Evolutionary conservation across 1,140 invertebrate genomes (phyloP).

Genomic region (Megalonaias nervosa): DNA sequence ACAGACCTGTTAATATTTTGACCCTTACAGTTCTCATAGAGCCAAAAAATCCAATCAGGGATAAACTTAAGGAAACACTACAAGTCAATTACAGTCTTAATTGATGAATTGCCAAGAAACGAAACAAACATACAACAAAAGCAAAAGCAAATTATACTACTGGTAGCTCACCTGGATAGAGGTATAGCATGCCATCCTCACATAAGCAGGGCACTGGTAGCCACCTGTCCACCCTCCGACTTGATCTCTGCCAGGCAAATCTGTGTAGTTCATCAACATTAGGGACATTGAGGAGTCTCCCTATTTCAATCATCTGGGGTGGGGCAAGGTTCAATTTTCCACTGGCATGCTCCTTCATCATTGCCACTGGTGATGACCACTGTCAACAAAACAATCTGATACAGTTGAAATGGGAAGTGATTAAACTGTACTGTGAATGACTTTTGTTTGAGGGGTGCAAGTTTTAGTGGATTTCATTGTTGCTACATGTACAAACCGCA

Average conservation of each 20-base stretch:
- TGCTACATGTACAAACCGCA: not conserved
- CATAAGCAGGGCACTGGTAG: conserved; percentile 68
- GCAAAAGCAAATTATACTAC: not conserved
- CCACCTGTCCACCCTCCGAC: conserved; percentile 64
- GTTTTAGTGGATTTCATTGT: not conserved
- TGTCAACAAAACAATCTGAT: conserved; percentile 44
- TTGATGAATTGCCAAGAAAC: not conserved
- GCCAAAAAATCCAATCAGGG: no score
- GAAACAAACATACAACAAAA: not conserved
- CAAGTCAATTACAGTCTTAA: not conserved
- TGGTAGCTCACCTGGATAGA: conserved; percentile 70
- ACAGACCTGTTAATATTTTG: not conserved
- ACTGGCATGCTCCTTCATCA: conserved; percentile 63
- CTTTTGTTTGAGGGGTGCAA: not conserved
- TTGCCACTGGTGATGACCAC: conserved; percentile 70
- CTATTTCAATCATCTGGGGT: conserved; percentile 74
- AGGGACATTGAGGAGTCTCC: conserved; percentile 62
- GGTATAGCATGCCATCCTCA: conserved; percentile 67
- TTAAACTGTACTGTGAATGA: not conserved
- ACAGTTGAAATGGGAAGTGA: not conserved
- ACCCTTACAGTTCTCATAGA: not conserved
- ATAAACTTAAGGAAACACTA: not conserved
- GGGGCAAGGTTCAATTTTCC: conserved; percentile 66
- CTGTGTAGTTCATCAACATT: conserved; percentile 61
- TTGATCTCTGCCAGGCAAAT: conserved; percentile 62